Percentiles rank a stretch among this genome's conserved stretches.
Evolutionary conservation across 2,797 vertebrate species (phyloP).

Genomic region (Echeneis naucrates): DNA sequence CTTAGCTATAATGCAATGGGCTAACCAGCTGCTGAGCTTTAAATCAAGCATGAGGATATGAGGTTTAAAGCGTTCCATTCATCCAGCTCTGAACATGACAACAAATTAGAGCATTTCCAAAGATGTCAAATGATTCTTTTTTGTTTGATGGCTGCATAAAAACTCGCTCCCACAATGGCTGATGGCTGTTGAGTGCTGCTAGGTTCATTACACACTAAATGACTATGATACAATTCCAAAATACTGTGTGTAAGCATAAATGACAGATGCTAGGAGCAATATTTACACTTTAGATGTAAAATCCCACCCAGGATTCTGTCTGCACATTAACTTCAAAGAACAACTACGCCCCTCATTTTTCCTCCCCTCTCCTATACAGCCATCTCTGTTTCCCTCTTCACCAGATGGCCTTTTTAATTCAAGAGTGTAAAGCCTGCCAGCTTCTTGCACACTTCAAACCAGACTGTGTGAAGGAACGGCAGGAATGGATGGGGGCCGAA

Average conservation of each 20-base stretch:
- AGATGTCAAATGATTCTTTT: not conserved
- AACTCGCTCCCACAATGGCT: not conserved
- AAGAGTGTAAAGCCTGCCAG: constrained; percentile 77
- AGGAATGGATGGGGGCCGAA: constrained; percentile 29
- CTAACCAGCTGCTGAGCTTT: not conserved
- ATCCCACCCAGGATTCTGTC: constrained; percentile 62
- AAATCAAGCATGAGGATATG: not conserved
- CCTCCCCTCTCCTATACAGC: constrained; percentile 62
- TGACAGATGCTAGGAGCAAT: constrained; percentile 46
- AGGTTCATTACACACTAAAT: constrained; percentile 17
- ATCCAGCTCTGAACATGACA: not conserved
- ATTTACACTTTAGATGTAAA: constrained; percentile 55
- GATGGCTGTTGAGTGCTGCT: not conserved
- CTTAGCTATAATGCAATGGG: not conserved
- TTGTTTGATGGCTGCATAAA: not conserved
- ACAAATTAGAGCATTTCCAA: not conserved
- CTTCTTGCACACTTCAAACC: constrained; percentile 78
- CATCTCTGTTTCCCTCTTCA: constrained; percentile 71
- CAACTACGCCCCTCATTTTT: constrained; percentile 51
- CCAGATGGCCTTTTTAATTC: constrained; percentile 86
- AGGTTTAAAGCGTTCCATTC: not conserved
- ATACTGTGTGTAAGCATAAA: constrained; percentile 22
- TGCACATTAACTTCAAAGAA: constrained; percentile 66
- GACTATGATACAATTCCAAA: constrained; percentile 8
- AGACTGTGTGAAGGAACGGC: constrained; percentile 73